Conservation (phyloP, 2,797 vertebrate genomes). For the Notoglanidium macrostoma region DNA sequence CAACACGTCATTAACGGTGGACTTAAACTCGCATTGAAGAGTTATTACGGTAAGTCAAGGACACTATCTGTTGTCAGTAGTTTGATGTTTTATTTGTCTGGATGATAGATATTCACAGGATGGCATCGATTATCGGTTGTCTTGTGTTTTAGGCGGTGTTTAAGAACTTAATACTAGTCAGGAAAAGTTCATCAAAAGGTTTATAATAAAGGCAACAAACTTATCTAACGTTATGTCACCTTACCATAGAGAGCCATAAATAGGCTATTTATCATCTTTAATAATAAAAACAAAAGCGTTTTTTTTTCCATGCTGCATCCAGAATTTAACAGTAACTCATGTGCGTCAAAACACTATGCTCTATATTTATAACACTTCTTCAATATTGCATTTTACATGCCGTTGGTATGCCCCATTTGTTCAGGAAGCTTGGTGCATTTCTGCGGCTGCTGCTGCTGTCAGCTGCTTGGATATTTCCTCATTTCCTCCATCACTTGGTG, state of each 20-base stretch:
- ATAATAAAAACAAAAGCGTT: neutral
- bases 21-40: neutral
- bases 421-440: constrained; percentile 36
- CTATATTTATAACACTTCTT: neutral
- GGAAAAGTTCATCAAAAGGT: neutral
- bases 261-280: neutral
- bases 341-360: neutral
- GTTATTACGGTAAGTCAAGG: constrained; percentile 30
- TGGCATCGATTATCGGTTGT: neutral
- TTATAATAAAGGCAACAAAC: neutral
- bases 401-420: constrained; percentile 40
- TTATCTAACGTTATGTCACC: neutral
- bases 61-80: neutral
- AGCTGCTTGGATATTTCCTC: constrained; percentile 44
- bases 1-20: neutral
- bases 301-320: neutral
- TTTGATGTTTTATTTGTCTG: neutral
- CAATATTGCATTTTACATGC: neutral
- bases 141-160: neutral
- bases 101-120: neutral
- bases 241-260: neutral
- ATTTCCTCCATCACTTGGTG: neutral
- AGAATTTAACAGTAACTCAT: neutral
- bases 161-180: neutral
- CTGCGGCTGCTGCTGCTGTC: constrained; percentile 38